These are phyloP conservation scores for Urophycis tenuis DNA, from an alignment of 2,797 vertebrate genomes.

Conservation along the genomic window DNA sequence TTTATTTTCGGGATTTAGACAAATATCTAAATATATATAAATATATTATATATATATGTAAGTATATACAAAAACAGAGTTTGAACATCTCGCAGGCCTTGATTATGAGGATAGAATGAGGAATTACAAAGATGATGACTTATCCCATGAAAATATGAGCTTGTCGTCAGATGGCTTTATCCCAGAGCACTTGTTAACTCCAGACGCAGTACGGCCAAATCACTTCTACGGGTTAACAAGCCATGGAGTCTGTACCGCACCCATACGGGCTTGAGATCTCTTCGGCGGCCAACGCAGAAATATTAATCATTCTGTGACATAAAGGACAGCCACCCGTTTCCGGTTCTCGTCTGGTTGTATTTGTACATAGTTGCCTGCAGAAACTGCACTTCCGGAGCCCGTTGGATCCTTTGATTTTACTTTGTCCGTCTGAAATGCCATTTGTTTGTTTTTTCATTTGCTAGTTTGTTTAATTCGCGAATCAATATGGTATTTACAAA, in stretches of 20 bases:
- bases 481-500: conserved; percentile 36
- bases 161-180: not conserved
- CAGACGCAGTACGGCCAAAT: not conserved
- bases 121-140: not conserved
- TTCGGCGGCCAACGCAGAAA: not conserved
- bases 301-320: not conserved
- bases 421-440: conserved; percentile 37
- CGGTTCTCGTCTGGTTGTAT: not conserved
- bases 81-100: not conserved
- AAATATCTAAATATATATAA: conserved; percentile 20
- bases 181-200: not conserved
- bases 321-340: not conserved
- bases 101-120: not conserved
- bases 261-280: conserved; percentile 9
- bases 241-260: conserved; percentile 22
- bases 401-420: conserved; percentile 40
- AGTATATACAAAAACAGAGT: conserved; percentile 16
- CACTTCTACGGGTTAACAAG: not conserved
- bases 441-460: conserved; percentile 9
- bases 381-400: conserved; percentile 23
- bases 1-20: not conserved
- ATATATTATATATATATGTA: too few species aligned
- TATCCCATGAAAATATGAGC: not conserved
- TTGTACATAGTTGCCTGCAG: conserved; percentile 25
- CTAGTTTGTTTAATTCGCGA: conserved; percentile 14